phyloP scores from a whole-genome alignment of 2,888 invertebrate species.

The Drosophila fungiperda region DNA sequence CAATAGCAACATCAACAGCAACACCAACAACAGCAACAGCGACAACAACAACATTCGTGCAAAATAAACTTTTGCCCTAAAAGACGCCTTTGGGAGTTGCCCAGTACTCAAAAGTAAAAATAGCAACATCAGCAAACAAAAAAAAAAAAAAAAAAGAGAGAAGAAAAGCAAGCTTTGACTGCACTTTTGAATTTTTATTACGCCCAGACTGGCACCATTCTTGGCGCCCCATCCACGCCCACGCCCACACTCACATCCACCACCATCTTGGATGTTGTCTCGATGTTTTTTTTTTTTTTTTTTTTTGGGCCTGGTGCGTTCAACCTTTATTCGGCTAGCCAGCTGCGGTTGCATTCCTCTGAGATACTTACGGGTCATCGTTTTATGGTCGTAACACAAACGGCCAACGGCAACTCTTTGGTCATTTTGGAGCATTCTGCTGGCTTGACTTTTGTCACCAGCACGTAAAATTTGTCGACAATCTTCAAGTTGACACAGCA shows the following conservation, averaged over 20 bases:
- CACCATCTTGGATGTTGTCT: slow-evolving; percentile 23
- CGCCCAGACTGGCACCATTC: slow-evolving; percentile 40
- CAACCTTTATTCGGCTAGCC: slow-evolving; percentile 19
- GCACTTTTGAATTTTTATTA: slow-evolving; percentile 62
- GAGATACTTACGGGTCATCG: slow-evolving; percentile 76
- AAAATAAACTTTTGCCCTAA: slow-evolving; percentile 36
- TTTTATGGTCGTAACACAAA: slow-evolving; percentile 55
- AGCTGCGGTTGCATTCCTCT: slow-evolving; percentile 51
- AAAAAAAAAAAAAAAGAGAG: not conserved
- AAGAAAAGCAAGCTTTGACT: slow-evolving; percentile 31
- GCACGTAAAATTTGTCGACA: slow-evolving; percentile 49
- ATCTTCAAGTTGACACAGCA: slow-evolving; percentile 6
- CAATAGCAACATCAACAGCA: slow-evolving; percentile 47
- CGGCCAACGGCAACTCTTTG: slow-evolving; percentile 49
- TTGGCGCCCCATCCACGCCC: slow-evolving; percentile 1
- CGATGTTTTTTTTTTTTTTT: slow-evolving; percentile 15
- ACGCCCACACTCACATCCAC: slow-evolving; percentile 6
- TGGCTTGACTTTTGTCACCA: slow-evolving; percentile 40
- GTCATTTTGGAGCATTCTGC: slow-evolving; percentile 45
- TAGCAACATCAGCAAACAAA: slow-evolving; percentile 64
- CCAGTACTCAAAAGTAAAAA: slow-evolving; percentile 29
- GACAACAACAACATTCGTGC: slow-evolving; percentile 13
- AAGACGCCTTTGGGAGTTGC: slow-evolving; percentile 60
- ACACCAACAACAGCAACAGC: slow-evolving; percentile 16
- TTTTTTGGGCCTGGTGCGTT: slow-evolving; percentile 18